phyloP scores from a whole-genome alignment of 2,113 vertebrate genomes.

The Elaphurus davidianus region DNA sequence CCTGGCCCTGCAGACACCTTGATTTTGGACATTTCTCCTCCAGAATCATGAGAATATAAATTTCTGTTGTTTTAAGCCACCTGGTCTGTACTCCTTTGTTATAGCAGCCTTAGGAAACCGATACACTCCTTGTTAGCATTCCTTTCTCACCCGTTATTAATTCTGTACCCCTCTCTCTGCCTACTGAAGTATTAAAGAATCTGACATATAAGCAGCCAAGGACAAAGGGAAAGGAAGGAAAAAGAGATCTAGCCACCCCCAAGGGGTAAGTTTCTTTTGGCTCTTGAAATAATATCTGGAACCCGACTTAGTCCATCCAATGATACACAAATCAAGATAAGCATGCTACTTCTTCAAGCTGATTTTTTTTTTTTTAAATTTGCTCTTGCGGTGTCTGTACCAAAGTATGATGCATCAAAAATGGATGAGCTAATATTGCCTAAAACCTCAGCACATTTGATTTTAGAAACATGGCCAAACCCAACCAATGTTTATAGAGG shows the following conservation, averaged over 20 bases:
- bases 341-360: background rate
- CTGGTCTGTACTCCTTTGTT: background rate
- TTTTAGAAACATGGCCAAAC: background rate
- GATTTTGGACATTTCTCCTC: background rate
- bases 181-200: background rate
- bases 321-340: background rate
- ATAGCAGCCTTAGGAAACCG: background rate
- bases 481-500: background rate
- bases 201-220: background rate
- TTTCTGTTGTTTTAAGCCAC: background rate
- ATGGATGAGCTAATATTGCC: background rate
- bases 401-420: background rate
- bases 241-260: background rate
- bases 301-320: fast-evolving
- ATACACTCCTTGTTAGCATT: background rate
- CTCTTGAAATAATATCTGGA: background rate
- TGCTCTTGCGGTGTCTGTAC: background rate
- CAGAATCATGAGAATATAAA: background rate
- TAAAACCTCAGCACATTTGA: background rate
- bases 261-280: background rate
- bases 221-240: background rate
- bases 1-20: background rate
- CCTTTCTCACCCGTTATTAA: background rate
- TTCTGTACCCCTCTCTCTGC: background rate
- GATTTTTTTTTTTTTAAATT: no score